Evolutionary conservation across 2,113 vertebrate genomes (phyloP).

Genomic region (Osmerus eperlanus): DNA sequence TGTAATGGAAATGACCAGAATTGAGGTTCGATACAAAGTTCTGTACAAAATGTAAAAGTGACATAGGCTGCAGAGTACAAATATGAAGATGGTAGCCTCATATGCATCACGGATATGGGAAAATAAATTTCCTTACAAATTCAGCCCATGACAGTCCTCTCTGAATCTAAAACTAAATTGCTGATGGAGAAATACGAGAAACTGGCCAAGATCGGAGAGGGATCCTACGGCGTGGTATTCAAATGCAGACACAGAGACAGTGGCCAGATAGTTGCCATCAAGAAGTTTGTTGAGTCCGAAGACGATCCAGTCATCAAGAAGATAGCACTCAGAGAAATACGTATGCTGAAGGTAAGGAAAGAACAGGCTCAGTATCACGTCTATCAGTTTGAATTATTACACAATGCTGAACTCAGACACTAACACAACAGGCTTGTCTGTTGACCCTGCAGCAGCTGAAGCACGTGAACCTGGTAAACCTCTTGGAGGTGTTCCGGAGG

Average conservation of each 20-base stretch:
- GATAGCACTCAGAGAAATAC: slow-evolving; percentile 83
- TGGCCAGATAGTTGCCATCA: slow-evolving; percentile 83
- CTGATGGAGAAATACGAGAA: slow-evolving; percentile 87
- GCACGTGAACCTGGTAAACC: slow-evolving; percentile 85
- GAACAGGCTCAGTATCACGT: neutral
- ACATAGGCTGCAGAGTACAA: too few species aligned
- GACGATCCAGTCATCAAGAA: slow-evolving; percentile 85
- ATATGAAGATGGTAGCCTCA: too few species aligned
- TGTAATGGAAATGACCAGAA: too few species aligned
- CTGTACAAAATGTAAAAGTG: too few species aligned
- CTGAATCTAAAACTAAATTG: too few species aligned
- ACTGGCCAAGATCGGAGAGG: slow-evolving; percentile 84
- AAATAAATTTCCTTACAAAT: too few species aligned
- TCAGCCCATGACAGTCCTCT: too few species aligned
- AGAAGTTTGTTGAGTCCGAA: slow-evolving; percentile 86
- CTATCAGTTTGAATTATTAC: too few species aligned
- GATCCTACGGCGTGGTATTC: slow-evolving; percentile 84
- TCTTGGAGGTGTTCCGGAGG: slow-evolving; percentile 86
- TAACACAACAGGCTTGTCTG: neutral
- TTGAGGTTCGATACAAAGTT: too few species aligned
- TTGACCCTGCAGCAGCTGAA: slow-evolving; percentile 77
- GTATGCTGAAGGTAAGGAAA: slow-evolving; percentile 79
- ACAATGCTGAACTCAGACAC: neutral
- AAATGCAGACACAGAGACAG: slow-evolving; percentile 82
- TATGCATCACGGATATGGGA: too few species aligned